A percentile compares a stretch with the other conserved stretches of the same genome.
These are phyloP conservation scores for Chiloscyllium punctatum DNA, from an alignment of 2,797 vertebrate genomes.

Conservation along the genomic window DNA sequence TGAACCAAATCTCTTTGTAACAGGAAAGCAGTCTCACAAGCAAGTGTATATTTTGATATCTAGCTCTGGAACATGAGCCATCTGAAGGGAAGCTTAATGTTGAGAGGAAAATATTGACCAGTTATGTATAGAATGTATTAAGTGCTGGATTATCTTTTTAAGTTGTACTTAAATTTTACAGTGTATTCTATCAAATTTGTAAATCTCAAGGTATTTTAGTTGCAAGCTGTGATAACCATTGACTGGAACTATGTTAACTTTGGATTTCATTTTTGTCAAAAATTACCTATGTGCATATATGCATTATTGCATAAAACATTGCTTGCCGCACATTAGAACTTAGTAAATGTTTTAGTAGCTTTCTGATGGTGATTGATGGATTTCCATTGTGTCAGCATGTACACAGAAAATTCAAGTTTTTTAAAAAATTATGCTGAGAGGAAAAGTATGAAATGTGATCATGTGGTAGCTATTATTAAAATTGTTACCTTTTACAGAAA, in stretches of 20 bases:
- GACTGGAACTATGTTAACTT: not conserved
- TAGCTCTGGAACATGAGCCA: not conserved
- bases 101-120: not conserved
- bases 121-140: not conserved
- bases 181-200: not conserved
- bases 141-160: not conserved
- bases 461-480: not conserved
- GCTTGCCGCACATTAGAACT: not conserved
- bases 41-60: not conserved
- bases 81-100: not conserved
- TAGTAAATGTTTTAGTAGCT: not conserved
- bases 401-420: not conserved
- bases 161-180: not conserved
- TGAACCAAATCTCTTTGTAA: not conserved
- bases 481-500: slow-evolving; percentile 60
- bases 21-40: not conserved
- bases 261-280: not conserved
- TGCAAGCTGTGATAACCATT: not conserved
- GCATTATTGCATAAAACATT: not conserved
- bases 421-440: not conserved
- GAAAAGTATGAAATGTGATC: not conserved
- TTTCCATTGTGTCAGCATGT: not conserved
- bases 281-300: no score
- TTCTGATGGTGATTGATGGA: not conserved
- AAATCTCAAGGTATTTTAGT: not conserved